These are phyloP conservation scores for Gymnothorax reevesii DNA, from an alignment of 2,797 vertebrate genomes.

Conservation along the genomic window DNA sequence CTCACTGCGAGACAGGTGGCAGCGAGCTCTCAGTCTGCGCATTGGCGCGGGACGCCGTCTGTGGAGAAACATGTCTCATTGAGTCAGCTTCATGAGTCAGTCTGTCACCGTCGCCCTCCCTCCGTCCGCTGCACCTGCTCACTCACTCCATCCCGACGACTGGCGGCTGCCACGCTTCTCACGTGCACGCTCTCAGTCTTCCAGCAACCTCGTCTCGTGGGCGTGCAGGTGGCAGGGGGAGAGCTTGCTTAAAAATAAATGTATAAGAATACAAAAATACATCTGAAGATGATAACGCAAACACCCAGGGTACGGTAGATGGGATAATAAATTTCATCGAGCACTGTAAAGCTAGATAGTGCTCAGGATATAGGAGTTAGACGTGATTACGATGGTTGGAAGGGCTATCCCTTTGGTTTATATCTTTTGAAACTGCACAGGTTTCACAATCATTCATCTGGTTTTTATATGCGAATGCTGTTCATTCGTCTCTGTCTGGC, in stretches of 20 bases:
- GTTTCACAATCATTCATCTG: too few species aligned
- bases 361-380: background rate
- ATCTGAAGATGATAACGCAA: background rate
- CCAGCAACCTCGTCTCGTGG: background rate
- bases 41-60: conserved; percentile 20
- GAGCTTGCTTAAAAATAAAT: background rate
- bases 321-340: background rate
- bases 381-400: too few species aligned
- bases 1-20: conserved; percentile 39
- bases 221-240: background rate
- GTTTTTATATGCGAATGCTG: too few species aligned
- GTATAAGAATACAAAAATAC: background rate
- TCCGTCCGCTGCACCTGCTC: background rate
- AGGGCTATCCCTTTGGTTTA: too few species aligned
- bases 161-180: background rate
- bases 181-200: background rate
- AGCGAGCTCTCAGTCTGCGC: conserved; percentile 44
- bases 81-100: conserved; percentile 45
- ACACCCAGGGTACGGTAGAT: background rate
- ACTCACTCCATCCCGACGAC: background rate
- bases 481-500: too few species aligned
- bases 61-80: conserved; percentile 24
- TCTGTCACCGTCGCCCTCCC: conserved; percentile 22
- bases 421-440: background rate
- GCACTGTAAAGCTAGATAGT: background rate